These are phyloP conservation scores for Sinelater perroti DNA, from an alignment of 2,888 invertebrate genomes.

Conservation along the genomic window DNA sequence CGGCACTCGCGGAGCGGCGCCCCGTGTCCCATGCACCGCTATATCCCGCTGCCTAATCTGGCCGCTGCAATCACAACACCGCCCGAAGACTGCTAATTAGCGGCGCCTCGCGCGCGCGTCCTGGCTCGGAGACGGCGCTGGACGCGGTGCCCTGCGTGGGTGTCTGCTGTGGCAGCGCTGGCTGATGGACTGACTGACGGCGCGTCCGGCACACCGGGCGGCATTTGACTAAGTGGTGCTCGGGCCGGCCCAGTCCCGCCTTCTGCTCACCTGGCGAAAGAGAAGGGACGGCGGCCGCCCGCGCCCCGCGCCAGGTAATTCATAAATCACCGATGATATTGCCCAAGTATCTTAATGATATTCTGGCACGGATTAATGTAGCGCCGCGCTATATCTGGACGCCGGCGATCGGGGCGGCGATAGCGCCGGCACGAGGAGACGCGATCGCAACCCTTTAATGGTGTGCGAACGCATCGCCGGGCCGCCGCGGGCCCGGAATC, in stretches of 20 bases:
- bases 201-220: constrained; percentile 55
- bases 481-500: constrained; percentile 28
- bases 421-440: constrained; percentile 39
- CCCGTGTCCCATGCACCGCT: constrained; percentile 40
- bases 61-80: constrained; percentile 41
- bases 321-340: constrained; percentile 59
- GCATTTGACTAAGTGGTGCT: constrained; percentile 60
- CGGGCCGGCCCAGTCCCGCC: constrained; percentile 60
- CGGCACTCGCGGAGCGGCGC: constrained; percentile 45
- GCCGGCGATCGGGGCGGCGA: constrained; percentile 35
- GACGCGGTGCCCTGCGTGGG: constrained; percentile 41
- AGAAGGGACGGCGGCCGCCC: constrained; percentile 59
- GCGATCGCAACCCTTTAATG: constrained; percentile 38
- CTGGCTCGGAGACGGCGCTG: constrained; percentile 25
- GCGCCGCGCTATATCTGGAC: constrained; percentile 40
- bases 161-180: constrained; percentile 47
- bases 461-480: constrained; percentile 28
- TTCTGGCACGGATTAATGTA: constrained; percentile 48
- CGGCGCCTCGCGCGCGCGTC: constrained; percentile 25
- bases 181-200: constrained; percentile 48
- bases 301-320: constrained; percentile 50
- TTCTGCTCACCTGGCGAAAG: constrained; percentile 57
- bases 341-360: constrained; percentile 49
- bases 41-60: constrained; percentile 40
- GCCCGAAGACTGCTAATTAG: constrained; percentile 37